A percentile compares a stretch with the other conserved stretches of the same genome.
Conservation (phyloP, 2,797 vertebrate species). For the Lycodopsis pacificus region DNA sequence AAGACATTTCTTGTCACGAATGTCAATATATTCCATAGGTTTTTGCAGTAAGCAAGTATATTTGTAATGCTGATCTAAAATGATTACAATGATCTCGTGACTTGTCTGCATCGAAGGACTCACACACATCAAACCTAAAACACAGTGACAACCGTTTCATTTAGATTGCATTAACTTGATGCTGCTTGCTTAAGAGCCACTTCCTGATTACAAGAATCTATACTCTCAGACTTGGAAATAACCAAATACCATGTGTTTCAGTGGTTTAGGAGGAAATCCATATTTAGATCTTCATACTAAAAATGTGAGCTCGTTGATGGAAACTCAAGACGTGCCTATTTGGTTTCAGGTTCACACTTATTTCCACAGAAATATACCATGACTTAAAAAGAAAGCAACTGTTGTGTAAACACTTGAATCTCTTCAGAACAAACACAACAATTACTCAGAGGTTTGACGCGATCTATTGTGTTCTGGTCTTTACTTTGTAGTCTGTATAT, state of each 20-base stretch:
- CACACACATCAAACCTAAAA: neutral
- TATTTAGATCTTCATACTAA: constrained; percentile 45
- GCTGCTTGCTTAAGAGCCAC: constrained; percentile 56
- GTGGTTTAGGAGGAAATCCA: constrained; percentile 56
- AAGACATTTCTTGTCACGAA: neutral
- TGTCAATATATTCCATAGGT: neutral
- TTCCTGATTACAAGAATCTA: constrained; percentile 67
- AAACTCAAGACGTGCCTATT: neutral
- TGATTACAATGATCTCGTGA: neutral
- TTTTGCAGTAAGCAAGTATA: neutral
- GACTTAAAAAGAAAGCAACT: constrained; percentile 5
- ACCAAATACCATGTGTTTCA: constrained; percentile 40
- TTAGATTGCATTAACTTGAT: constrained; percentile 17
- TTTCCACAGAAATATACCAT: constrained; percentile 24
- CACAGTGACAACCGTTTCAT: neutral
- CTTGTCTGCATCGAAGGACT: neutral
- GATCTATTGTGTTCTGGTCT: neutral
- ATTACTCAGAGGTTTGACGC: neutral
- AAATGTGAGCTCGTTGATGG: constrained; percentile 13
- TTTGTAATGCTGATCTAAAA: neutral
- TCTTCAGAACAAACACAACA: neutral
- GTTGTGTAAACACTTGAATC: neutral
- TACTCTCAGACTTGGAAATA: constrained; percentile 57
- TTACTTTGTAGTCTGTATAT: neutral
- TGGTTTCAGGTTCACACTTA: constrained; percentile 11